phyloP scores from a whole-genome alignment of 2,113 vertebrate species.

The Dipodomys merriami region DNA sequence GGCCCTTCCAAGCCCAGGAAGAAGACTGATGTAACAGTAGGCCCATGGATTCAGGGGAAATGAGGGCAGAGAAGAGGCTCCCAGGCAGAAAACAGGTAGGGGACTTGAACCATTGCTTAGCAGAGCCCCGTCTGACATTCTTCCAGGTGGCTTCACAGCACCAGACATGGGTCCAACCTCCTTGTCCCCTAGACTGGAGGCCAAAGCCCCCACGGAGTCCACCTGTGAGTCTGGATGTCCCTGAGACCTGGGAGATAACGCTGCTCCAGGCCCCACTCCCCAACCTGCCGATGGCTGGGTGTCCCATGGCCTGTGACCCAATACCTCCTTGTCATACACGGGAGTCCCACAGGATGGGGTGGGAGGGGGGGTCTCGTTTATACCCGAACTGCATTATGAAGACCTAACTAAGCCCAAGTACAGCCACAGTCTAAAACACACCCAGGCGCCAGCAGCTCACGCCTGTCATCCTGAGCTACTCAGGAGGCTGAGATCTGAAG shows the following conservation, averaged over 20 bases:
- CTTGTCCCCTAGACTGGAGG: not conserved
- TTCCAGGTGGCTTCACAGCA: not conserved
- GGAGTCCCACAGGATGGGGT: fast-evolving
- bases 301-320: not conserved
- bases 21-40: no score
- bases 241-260: fast-evolving
- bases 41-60: not conserved
- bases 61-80: not conserved
- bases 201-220: not conserved
- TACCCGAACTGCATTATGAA: not conserved
- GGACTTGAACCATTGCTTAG: not conserved
- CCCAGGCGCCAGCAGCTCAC: no score
- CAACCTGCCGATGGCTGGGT: not conserved
- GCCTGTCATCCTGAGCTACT: no score
- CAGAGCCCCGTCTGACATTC: not conserved
- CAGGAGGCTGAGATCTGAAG: no score
- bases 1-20: not conserved
- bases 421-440: not conserved
- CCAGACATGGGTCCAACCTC: not conserved
- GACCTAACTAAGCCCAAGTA: not conserved
- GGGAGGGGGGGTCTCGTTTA: not conserved
- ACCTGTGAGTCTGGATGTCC: not conserved
- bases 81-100: no score
- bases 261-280: not conserved
- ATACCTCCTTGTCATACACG: not conserved